Evolutionary conservation across 1,140 invertebrate genomes (phyloP), one percentile per base, ranked within the genome.

Genomic region (Maniola jurtina): DNA sequence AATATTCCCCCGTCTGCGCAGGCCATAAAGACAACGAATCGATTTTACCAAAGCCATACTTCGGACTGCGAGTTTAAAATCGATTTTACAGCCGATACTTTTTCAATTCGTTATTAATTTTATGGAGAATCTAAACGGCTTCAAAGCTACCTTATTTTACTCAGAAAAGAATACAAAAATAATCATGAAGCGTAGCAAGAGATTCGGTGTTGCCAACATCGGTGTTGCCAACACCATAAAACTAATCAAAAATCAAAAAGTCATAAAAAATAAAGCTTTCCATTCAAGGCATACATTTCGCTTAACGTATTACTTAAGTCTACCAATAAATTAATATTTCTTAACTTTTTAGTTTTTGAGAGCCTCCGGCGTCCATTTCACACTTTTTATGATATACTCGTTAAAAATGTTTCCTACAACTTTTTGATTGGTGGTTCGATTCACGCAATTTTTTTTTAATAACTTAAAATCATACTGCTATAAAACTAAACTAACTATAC

Each of bases 161-260:
- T 54, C 10, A 59, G 52, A 59, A 52, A 65, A 65, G 40, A 52
- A 65, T 16, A 54, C 36, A 64, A 58, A 58, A 15, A n/a, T n/a
- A n/a, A n/a, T n/a, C n/a, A n/a, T 10, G 8, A 64, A 59, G 64
- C 64, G 56, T 52, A 65, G 40, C 42, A 1, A 48, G 56, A 64
- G 45, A 65, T 54, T 54, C 45, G 48, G 47, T 60, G 47, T 36
- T 25, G 13, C 45, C 50, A 40, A 33, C 57, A 60, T 56, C 63
- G n/a, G 15, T n/a, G n/a, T n/a, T n/a, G n/a, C n/a, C n/a, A n/a
- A n/a, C n/a, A 59, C 56, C 52, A 40, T 65, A 59, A 65, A 65
- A 60, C 56, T 59, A 59, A 60, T 59, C 15, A 65, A 65, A 65
- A 59, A 60, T 59, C 15, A 65, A 65, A 65, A 65, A 60, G 34